A percentile compares a stretch with the other conserved stretches of the same genome.
phyloP scores from a whole-genome alignment of 2,113 vertebrate species.

The Taxidea taxus region DNA sequence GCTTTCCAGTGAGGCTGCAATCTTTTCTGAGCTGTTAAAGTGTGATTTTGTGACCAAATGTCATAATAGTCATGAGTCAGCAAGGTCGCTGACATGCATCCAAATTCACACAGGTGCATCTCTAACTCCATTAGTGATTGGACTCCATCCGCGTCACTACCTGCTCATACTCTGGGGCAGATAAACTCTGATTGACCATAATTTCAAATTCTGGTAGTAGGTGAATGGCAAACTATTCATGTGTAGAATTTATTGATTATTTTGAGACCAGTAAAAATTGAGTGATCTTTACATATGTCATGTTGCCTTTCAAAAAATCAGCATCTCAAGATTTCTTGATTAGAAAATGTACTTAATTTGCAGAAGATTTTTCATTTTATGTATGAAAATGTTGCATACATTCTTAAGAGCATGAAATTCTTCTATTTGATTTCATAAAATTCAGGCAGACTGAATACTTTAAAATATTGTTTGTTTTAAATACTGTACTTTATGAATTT shows the following conservation, averaged over 20 bases:
- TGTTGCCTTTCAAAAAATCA: conserved; percentile 24
- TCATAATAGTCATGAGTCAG: not conserved
- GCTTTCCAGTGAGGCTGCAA: not conserved
- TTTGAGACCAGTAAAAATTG: not conserved
- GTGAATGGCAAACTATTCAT: not conserved
- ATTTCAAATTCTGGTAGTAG: not conserved
- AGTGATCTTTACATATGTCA: not conserved
- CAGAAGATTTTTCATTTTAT: not conserved
- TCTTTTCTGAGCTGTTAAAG: too few species aligned
- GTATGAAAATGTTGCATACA: not conserved
- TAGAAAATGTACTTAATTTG: conserved; percentile 31
- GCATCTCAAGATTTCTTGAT: conserved; percentile 45
- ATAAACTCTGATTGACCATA: not conserved
- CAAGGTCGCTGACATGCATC: rapidly evolving
- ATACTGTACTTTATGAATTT: not conserved
- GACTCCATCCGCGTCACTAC: not conserved
- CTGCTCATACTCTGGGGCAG: not conserved
- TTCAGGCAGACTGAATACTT: not conserved
- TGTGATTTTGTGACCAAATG: not conserved
- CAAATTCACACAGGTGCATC: not conserved
- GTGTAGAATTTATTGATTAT: not conserved
- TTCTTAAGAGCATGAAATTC: not conserved
- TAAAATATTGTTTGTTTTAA: not conserved
- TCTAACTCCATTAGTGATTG: not conserved
- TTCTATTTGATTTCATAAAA: conserved; percentile 44